Conservation (phyloP, 2,888 invertebrate genomes). For the Heterodera filipjevi region DNA sequence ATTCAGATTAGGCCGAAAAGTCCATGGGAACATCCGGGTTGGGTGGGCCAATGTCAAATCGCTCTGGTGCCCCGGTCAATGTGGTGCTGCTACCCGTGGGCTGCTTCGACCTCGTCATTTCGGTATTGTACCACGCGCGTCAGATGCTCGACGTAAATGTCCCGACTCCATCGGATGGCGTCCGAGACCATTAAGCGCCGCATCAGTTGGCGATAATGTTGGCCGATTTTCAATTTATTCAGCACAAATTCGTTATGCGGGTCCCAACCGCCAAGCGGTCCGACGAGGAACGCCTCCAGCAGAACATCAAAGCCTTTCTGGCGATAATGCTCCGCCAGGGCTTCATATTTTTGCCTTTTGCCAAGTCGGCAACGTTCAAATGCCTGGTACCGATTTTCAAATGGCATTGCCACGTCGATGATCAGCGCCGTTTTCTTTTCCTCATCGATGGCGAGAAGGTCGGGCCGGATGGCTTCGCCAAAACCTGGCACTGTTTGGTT, state of each 20-base stretch:
- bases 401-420: slow-evolving; percentile 22
- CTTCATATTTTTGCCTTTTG: slow-evolving; percentile 48
- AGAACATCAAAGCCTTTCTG: slow-evolving; percentile 62
- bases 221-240: slow-evolving; percentile 34
- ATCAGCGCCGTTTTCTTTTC: slow-evolving; percentile 15
- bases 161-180: slow-evolving; percentile 58
- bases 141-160: slow-evolving; percentile 64
- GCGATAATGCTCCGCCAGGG: slow-evolving; percentile 65
- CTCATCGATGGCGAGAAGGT: slow-evolving; percentile 13
- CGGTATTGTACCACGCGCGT: slow-evolving; percentile 53
- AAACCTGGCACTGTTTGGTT: slow-evolving; percentile 39
- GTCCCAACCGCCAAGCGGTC: slow-evolving; percentile 64
- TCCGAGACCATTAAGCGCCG: slow-evolving; percentile 10
- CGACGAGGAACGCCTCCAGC: slow-evolving; percentile 59
- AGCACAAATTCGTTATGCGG: slow-evolving; percentile 54
- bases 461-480: slow-evolving; percentile 52
- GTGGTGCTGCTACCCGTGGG: no score
- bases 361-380: slow-evolving; percentile 1
- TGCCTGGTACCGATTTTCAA: slow-evolving; percentile 15
- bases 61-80: neutral
- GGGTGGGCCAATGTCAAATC: neutral
- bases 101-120: neutral
- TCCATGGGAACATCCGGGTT: neutral
- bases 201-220: slow-evolving; percentile 51
- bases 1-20: neutral